Conservation (phyloP, 2,113 vertebrate genomes). For the Sceloporus tristichus region DNA sequence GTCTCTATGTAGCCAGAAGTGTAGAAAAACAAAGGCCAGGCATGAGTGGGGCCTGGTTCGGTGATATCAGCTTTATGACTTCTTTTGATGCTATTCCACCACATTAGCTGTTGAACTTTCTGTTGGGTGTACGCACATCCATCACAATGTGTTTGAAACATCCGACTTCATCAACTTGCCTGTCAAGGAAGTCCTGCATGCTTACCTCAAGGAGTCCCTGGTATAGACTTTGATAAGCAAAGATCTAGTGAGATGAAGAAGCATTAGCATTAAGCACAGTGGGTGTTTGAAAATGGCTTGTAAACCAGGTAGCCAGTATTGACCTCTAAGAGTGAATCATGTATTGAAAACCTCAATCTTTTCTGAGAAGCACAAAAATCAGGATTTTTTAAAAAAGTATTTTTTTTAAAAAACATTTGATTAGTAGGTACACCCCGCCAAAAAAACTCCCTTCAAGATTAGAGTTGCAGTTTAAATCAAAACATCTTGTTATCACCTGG, state of each 20-base stretch:
- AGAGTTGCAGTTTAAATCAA: background rate
- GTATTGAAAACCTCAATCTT: background rate
- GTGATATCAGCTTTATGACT: background rate
- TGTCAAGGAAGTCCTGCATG: background rate
- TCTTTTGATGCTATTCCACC: background rate
- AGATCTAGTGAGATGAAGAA: background rate
- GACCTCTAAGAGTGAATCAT: background rate
- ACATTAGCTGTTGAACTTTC: background rate
- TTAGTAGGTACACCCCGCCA: background rate
- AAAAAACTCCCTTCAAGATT: background rate
- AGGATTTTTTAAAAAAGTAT: background rate
- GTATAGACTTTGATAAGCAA: background rate
- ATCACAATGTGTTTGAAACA: background rate
- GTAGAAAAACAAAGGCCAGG: background rate
- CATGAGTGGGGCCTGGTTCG: too few species aligned
- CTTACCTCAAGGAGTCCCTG: too few species aligned
- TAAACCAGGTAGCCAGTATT: background rate
- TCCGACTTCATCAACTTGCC: background rate
- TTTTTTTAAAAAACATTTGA: background rate
- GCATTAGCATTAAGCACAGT: background rate
- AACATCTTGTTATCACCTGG: background rate
- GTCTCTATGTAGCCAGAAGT: background rate
- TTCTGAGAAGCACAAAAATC: background rate
- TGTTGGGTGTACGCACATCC: background rate
- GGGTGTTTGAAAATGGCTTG: background rate